Conservation (phyloP, 2,113 vertebrate species). For the Ailurus styani region DNA sequence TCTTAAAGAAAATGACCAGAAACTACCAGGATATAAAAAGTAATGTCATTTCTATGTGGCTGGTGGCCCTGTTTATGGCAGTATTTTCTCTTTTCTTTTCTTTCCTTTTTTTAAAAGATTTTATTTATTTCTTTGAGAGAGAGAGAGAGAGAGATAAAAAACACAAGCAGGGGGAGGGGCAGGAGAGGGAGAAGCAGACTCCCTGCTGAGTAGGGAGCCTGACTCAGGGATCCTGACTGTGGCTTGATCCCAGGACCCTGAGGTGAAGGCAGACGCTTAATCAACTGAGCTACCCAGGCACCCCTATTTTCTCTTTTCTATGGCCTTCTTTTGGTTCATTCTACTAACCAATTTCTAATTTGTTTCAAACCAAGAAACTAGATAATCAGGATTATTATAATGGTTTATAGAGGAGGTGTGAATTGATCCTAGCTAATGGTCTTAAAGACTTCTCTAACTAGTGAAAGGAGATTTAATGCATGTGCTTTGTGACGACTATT, state of each 20-base stretch:
- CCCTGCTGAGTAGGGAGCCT: too few species aligned
- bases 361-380: conserved; percentile 21
- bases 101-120: too few species aligned
- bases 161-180: too few species aligned
- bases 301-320: background rate
- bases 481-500: background rate
- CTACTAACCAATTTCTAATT: background rate
- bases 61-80: background rate
- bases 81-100: background rate
- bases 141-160: too few species aligned
- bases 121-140: too few species aligned
- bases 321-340: background rate
- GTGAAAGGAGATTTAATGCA: background rate
- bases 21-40: background rate
- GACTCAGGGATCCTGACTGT: too few species aligned
- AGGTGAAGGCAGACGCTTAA: background rate
- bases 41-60: background rate
- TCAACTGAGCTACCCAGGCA: too few species aligned
- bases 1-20: background rate
- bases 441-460: background rate
- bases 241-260: too few species aligned
- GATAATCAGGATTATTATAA: background rate
- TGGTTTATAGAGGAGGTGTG: background rate
- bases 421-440: background rate
- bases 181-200: too few species aligned